Conservation (phyloP, 2,797 vertebrate genomes). For the Myotis myotis region DNA sequence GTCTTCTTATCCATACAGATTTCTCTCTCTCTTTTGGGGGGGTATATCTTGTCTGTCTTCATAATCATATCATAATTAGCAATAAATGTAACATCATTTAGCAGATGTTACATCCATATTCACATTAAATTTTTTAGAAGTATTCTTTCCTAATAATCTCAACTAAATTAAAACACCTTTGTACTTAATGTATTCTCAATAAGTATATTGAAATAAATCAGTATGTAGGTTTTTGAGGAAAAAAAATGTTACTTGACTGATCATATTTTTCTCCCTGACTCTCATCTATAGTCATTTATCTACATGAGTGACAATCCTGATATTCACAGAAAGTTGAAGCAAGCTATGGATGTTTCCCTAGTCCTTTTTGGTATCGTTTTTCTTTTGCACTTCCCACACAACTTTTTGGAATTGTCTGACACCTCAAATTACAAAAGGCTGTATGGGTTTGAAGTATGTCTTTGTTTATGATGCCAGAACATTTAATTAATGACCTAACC, state of each 20-base stretch:
- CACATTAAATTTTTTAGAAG: neutral
- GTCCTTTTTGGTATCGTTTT: neutral
- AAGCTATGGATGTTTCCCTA: neutral
- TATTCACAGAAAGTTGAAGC: neutral
- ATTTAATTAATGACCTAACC: neutral
- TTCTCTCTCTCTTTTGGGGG: neutral
- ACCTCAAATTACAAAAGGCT: neutral
- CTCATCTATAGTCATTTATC: neutral
- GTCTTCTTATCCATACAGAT: neutral
- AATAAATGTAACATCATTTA: neutral
- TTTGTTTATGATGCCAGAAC: neutral
- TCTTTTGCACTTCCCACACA: neutral
- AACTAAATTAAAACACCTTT: neutral
- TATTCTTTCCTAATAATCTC: neutral
- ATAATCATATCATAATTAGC: neutral
- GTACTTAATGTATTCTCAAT: neutral
- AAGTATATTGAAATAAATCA: neutral
- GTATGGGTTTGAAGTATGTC: fast-evolving
- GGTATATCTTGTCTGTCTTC: neutral
- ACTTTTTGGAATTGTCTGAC: neutral
- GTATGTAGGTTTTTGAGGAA: neutral
- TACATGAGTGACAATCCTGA: neutral
- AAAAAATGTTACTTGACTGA: neutral
- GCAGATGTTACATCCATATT: too few species aligned
- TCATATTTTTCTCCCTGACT: neutral